A percentile compares a stretch with the other conserved stretches of the same genome.
phyloP scores from a whole-genome alignment of 2,888 invertebrate species.

The Cheilosia pagana region DNA sequence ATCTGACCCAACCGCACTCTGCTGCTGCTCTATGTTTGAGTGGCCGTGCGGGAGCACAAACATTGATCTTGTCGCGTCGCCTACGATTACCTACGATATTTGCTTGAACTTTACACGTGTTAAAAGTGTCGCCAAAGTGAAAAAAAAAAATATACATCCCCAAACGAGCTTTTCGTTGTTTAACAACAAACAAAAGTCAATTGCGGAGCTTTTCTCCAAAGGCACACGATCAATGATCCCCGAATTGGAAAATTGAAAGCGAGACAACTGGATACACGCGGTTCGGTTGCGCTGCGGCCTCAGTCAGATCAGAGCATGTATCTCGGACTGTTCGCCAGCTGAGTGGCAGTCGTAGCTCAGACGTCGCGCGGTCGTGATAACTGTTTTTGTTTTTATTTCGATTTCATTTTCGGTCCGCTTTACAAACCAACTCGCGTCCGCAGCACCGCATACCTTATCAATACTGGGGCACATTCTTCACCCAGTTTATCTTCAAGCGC shows the following conservation, averaged over 20 bases:
- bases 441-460: neutral
- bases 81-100: conserved; percentile 15
- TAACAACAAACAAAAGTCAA: conserved; percentile 60
- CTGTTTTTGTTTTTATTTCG: neutral
- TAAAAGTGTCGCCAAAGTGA: conserved; percentile 28
- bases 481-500: conserved; percentile 2
- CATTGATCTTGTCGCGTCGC: conserved; percentile 54
- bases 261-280: conserved; percentile 26
- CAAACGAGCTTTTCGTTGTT: conserved; percentile 57
- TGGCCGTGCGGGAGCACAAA: conserved; percentile 57
- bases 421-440: neutral
- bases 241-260: conserved; percentile 7
- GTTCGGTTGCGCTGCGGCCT: neutral
- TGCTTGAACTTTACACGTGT: conserved; percentile 32
- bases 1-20: neutral
- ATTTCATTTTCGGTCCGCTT: neutral
- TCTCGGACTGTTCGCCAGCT: conserved; percentile 38
- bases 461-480: neutral
- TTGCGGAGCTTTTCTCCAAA: conserved; percentile 36
- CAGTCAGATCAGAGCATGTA: conserved; percentile 7
- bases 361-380: conserved; percentile 38
- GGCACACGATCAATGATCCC: conserved; percentile 67
- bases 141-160: neutral
- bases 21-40: conserved; percentile 24
- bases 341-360: conserved; percentile 63